Evolutionary conservation across 2,113 vertebrate species (phyloP), one percentile per base, ranked within the genome.

Genomic region (Cavia porcellus): DNA sequence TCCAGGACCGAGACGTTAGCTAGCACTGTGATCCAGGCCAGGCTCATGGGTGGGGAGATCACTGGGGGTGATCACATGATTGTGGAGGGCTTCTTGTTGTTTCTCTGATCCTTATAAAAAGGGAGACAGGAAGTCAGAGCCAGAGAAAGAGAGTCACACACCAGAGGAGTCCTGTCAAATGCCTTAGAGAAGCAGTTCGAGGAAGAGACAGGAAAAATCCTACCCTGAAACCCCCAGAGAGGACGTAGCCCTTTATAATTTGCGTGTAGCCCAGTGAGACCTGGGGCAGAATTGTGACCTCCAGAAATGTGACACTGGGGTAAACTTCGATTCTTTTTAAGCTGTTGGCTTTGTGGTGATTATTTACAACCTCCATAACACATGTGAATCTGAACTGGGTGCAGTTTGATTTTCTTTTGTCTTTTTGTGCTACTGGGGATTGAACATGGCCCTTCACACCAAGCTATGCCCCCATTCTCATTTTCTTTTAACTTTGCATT

Each of bases 211-310:
- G 47, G 35, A 32, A 50, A 0, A 1, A 20, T 28, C 15, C 70
- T 5, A 35, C 38, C 19, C 42, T 9, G n/a, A 14, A 75, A 25
- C 14, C 7, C 19, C 5, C 35, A 62, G 11, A 50, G 38, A 2
- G 25, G 42, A 19, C 0, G 0, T 2, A 42, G 13, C 1, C 2
- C 14, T 14, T 3, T 2, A 32, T 0, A 14, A 13, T 5, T 57
- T 11, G 28, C 62, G 3, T 12, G 30, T 5, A 50, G 47, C 32
- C 66, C 7, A 1, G 7, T 0, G 1, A 55, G 30, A 74, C 20
- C 12, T 1, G 0, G 0, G 7, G 35, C 28, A 9, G n/a, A 74
- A 22, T 32, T 86, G 3, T 17, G 55, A 59, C 13, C 5, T 22
- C 17, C 24, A 5, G 24, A 62, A 61, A 0, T 5, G 57, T 10